Conservation (phyloP, 1,140 invertebrate genomes). For the Melipona quadrifasciata region DNA sequence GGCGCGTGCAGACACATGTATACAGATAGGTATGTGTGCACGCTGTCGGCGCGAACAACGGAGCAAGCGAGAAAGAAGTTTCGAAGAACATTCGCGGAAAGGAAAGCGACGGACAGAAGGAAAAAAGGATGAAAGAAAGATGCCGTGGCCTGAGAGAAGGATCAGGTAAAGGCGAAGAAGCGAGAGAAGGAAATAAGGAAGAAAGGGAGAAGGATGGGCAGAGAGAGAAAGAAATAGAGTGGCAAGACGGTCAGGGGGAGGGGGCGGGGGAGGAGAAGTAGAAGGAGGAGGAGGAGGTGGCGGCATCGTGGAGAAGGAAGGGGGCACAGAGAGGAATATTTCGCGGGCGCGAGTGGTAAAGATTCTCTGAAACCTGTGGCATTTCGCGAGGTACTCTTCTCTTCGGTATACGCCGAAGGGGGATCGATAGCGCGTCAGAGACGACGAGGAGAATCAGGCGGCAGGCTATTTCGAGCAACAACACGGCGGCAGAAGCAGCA, state of each 20-base stretch:
- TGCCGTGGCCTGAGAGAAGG: background rate
- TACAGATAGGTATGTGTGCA: background rate
- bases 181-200: background rate
- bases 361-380: conserved; percentile 72
- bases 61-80: conserved; percentile 18
- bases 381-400: conserved; percentile 63
- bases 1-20: background rate
- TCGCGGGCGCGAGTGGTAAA: conserved; percentile 62
- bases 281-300: background rate
- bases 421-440: conserved; percentile 66
- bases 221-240: background rate
- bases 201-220: background rate
- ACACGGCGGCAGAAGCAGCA: conserved; percentile 52
- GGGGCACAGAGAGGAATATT: conserved; percentile 32
- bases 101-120: conserved; percentile 25
- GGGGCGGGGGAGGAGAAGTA: background rate
- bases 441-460: conserved; percentile 60
- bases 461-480: conserved; percentile 54
- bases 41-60: conserved; percentile 33
- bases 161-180: background rate
- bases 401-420: conserved; percentile 57
- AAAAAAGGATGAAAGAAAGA: background rate
- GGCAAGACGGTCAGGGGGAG: background rate
- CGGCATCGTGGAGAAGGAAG: background rate
- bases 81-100: conserved; percentile 21